Base-by-base conservation (phyloP, 2,797 vertebrate species). In the Xyrichtys novacula region DNA sequence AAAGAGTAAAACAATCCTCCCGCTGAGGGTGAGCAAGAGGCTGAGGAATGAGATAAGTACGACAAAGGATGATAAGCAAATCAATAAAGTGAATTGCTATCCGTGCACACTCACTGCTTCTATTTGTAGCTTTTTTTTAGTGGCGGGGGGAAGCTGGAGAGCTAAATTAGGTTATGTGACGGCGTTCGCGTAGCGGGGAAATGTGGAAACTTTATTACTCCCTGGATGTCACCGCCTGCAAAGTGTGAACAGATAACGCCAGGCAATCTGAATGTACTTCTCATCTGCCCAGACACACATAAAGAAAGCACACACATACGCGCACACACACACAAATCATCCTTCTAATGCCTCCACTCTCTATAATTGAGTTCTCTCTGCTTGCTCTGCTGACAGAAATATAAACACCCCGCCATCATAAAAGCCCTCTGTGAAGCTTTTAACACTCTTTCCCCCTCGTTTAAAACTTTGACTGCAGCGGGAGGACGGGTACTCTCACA, bases 311-410 rank as follows among this genome's bases (percentile, higher is more conserved):
- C 55, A 54, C 62, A 60, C 57, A 52, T 2, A 57, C 63, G n/a
- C n/a, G 49, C 55, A 54, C 62, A 60, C 57, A 52, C 2, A 57
- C 63, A 67, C 50, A 78, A 65, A 81, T 74, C 75, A 79, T 78
- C 58, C 38, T 49, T 80, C 73, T 82, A 81, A 86, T 74, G 76
- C 77, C 65, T 76, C 73, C 84, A 86, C 89, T 86, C 69, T 52
- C 52, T 71, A 77, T 88, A 89, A 90, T 89, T 84, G 87, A 83
- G 85, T 85, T 86, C 82, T 58, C 78, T 76, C 65, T 65, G 26
- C 29, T 58, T 15, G 60, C 49, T 14, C 66, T 1, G 71, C 57
- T 34, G 67, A 78, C 78, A 78, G 62, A 76, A 81, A 84, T 69
- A 83, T 68, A 81, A 85, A 82, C 77, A 76, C 55, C 49, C 56